Evolutionary conservation across 2,797 vertebrate genomes (phyloP), one percentile per base, ranked within the genome.

Genomic region (Cirrhinus molitorella): DNA sequence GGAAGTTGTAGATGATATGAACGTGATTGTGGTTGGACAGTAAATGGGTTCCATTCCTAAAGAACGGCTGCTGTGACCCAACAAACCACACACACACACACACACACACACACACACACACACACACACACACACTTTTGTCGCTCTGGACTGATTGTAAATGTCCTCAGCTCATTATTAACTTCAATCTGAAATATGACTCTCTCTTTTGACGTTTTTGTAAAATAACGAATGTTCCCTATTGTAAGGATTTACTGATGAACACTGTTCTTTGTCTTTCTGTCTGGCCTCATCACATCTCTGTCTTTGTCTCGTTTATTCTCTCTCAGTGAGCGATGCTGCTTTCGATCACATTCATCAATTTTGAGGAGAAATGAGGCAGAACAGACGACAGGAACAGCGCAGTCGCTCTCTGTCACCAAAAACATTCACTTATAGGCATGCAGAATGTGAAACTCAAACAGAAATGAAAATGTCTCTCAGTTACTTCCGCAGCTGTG

Each of bases 61-160:
- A 66, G 31, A 34, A 19, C 3, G 1, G 0, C 31, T 66, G 16
- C 28, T 19, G 28, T 21, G 63, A 16, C 57, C 57, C 23, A 28
- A 61, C 57, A 66, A 9, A 28, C 14, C 5, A 66, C 63, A 66
- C 55, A 3, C 51, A 53, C 59, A 47, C 59, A 59, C 61, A 51
- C 79, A 55, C n/a, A 10, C 37, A 17, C 19, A 37, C n/a, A 11
- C 45, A 43, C 57, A 79, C 49, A 16, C 12, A 23, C 67, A 67
- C 57, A 66, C 34, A 65, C 67, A 55, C 72, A 82, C 72, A 45
- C 71, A 67, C 71, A 49, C 57, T 59, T 59, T 13, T 59, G 8
- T 14, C 14, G 10, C n/a, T 23, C n/a, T 23, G 55, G 55, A 9
- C 13, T 28, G 25, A 28, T 31, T 63, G 1, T 63, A 9, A 31